Conservation (phyloP, 2,888 invertebrate genomes). For the Liposcelis brunnea region DNA sequence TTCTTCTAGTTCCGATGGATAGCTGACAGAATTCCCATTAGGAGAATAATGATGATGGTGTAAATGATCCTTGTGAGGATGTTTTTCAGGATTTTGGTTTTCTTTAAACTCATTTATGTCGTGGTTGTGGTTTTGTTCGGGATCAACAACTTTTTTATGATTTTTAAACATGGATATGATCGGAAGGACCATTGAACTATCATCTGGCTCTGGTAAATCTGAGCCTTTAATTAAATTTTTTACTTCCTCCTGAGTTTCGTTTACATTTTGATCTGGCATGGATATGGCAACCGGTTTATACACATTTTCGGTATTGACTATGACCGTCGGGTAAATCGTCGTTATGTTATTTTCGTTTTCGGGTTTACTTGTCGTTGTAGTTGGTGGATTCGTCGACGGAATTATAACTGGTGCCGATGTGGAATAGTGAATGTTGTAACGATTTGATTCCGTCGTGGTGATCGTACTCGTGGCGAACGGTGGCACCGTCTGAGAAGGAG, state of each 20-base stretch:
- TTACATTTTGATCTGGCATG: background rate
- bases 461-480: constrained; percentile 14
- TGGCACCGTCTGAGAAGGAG: constrained; percentile 19
- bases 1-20: no score
- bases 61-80: no score
- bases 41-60: no score
- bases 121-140: no score
- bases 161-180: background rate
- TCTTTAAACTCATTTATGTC: no score
- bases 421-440: constrained; percentile 17
- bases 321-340: constrained; percentile 7
- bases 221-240: no score
- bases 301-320: constrained; percentile 1
- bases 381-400: constrained; percentile 19
- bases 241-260: background rate
- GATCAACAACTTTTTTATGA: no score
- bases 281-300: constrained; percentile 5
- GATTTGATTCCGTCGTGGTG: constrained; percentile 14
- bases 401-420: constrained; percentile 28
- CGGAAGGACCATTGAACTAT: background rate
- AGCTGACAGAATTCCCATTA: background rate
- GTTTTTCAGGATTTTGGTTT: no score
- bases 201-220: background rate
- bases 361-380: constrained; percentile 11
- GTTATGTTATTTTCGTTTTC: constrained; percentile 6